Conservation (phyloP, 2,797 vertebrate genomes). For the Remorina albescens region DNA sequence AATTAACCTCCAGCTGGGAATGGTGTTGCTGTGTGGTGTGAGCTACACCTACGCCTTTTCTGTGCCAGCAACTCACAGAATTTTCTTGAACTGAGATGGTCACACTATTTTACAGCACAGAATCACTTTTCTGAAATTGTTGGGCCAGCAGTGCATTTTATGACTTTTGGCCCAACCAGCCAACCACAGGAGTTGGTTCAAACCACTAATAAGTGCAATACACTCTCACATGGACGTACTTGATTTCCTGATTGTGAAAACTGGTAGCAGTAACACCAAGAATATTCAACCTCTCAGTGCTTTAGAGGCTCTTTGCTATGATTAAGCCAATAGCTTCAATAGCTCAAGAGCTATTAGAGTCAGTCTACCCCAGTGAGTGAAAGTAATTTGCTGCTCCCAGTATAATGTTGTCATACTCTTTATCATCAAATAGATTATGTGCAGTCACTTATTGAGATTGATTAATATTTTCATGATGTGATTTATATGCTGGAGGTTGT, state of each 20-base stretch:
- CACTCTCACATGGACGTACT: conserved; percentile 24
- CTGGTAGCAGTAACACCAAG: conserved; percentile 2
- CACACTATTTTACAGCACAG: conserved; percentile 51
- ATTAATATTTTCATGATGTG: conserved; percentile 81
- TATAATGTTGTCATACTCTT: conserved; percentile 76
- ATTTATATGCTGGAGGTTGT: conserved; percentile 74
- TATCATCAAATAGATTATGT: conserved; percentile 75
- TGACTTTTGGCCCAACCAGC: conserved; percentile 65
- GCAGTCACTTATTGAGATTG: conserved; percentile 77
- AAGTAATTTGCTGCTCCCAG: conserved; percentile 71
- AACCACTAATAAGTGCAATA: conserved; percentile 50
- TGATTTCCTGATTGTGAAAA: conserved; percentile 30
- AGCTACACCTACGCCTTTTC: conserved; percentile 64
- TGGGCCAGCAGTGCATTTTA: conserved; percentile 54
- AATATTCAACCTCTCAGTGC: conserved; percentile 25
- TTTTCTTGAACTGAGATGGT: conserved; percentile 53
- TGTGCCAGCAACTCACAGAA: conserved; percentile 54
- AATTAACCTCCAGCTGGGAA: conserved; percentile 82
- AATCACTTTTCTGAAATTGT: conserved; percentile 60
- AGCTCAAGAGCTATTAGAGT: conserved; percentile 55
- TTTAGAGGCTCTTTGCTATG: conserved; percentile 33
- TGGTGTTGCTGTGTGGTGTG: conserved; percentile 62
- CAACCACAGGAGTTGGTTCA: conserved; percentile 52
- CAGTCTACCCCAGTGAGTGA: conserved; percentile 51
- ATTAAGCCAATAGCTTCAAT: conserved; percentile 54